These are phyloP conservation scores for Trissolcus japonicus DNA, from an alignment of 2,888 invertebrate genomes.

Conservation along the genomic window DNA sequence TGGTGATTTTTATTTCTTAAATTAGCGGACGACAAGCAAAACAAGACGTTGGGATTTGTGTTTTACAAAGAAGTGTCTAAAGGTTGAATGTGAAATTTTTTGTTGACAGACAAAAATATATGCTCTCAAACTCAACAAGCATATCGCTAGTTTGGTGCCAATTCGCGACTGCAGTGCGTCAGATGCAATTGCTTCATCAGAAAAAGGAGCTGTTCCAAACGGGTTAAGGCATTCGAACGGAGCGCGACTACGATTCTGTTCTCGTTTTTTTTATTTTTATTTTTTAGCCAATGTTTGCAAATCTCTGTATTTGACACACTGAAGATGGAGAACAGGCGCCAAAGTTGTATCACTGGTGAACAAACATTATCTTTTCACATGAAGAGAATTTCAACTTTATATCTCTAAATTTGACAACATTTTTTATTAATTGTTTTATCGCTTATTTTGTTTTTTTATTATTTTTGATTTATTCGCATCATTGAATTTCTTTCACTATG, in stretches of 20 bases:
- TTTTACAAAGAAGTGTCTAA: conserved; percentile 19
- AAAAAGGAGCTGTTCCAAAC: conserved; percentile 32
- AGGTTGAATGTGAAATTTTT: conserved; percentile 23
- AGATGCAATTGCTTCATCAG: conserved; percentile 35
- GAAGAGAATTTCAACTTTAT: conserved; percentile 38
- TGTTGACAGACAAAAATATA: conserved; percentile 47
- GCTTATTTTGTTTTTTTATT: neutral
- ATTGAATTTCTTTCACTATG: too few species aligned
- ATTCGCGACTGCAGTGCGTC: conserved; percentile 57
- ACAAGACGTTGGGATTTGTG: conserved; percentile 37
- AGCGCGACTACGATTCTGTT: conserved; percentile 10
- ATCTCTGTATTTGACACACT: conserved; percentile 46
- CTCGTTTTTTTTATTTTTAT: conserved; percentile 5
- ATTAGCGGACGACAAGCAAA: conserved; percentile 44
- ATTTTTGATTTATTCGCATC: neutral
- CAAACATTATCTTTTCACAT: conserved; percentile 30
- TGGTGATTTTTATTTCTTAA: conserved; percentile 27
- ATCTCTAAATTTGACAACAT: neutral
- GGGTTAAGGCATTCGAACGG: conserved; percentile 22
- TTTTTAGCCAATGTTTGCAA: neutral
- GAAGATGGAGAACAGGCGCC: conserved; percentile 48
- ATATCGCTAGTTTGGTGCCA: conserved; percentile 53
- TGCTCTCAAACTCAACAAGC: conserved; percentile 48
- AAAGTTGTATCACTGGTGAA: conserved; percentile 47
- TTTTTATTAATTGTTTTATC: neutral